Evolutionary conservation across 2,888 invertebrate species (phyloP), one percentile per base, ranked within the genome.

Genomic region (Timema cristinae): DNA sequence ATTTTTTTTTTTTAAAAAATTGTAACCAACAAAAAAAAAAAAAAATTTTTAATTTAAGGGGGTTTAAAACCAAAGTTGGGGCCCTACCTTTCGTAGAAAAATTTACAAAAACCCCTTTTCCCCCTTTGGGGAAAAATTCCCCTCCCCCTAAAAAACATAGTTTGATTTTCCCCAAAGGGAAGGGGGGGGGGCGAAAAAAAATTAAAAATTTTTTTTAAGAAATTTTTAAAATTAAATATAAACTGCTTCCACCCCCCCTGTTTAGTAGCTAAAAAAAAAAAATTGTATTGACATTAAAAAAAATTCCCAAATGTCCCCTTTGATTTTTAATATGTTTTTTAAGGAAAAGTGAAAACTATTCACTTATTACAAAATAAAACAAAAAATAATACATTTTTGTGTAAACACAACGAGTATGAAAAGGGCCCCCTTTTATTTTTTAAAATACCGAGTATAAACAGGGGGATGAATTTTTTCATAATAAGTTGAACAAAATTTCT

Each of bases 71-170:
- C 32, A 32, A 4, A 32, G 32, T 32, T 32, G 4, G n/a, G 32
- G 32, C 32, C 83, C 83, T 85, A 95, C 95, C 91, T 93, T 94
- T 83, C 91, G 90, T 79, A 97, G 87, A 69, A 95, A n/a, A 91
- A 80, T 88, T 90, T 81, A 93, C 90, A 83, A 97, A 92, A 77
- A 97, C 86, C 76, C 95, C 95, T 81, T 91, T 92, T n/a, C n/a
- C n/a, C 97, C 97, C 97, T 88, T 95, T 95, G n/a, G n/a, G 78
- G 89, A 88, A 78, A 89, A 89, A 85, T 95, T 95, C 83, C 94
- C 95, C 81, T 91, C 91, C 83, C 92, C 92, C 82, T 90, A 89
- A 84, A 95, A 95, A 86, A 95, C 94, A 86, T 92, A 93, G 76
- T 74, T 66, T 76, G 76, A 72, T 75, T 73, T 68, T 79, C 79